Base-by-base conservation (phyloP, 2,797 vertebrate species). In the Neoniphon sammara region DNA sequence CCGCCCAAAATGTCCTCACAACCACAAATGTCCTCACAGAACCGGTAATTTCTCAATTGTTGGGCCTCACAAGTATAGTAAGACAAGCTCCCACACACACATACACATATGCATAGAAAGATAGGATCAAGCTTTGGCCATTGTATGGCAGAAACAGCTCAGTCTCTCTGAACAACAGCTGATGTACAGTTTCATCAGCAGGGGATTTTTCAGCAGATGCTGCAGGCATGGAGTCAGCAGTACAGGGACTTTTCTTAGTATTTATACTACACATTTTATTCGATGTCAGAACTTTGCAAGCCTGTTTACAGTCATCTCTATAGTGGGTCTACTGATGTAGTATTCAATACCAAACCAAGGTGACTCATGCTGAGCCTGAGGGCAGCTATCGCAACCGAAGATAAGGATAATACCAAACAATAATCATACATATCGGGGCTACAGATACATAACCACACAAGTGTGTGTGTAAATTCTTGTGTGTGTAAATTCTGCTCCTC, bases 171-270 rank as follows among this genome's bases (percentile, higher is more conserved):
- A 56, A 27, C 50, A 83, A 78, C 76, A 85, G 75, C 80, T 84
- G 84, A 86, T 82, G 57, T 36, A 81, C 75, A 75, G 63, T 60
- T 56, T 69, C 60, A 82, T 81, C 84, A 78, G 78, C 66, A 82
- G 85, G 82, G 81, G 74, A 59, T 72, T 88, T 85, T 70, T 81
- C 68, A 66, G 46, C 69, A 80, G 75, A 78, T 72, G 70, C 56
- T 71, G 63, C 52, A 70, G 30, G 18, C 77, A 52, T 65, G 4
- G 39, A 75, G 58, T 82, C 78, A 64, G 59, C 64, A 69, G 20
- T 62, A 54, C 54, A 27, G 73, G 54, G 39, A 55, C 52, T 56
- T 65, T 78, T 42, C 4, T 39, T 14, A 23, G 44, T 1, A 0
- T 57, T 46, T 11, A 27, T 55, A 27, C 11, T 11, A 10, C 17